A percentile compares a stretch with the other conserved stretches of the same genome.
Conservation (phyloP, 2,113 vertebrate genomes). For the Crypturellus undulatus region DNA sequence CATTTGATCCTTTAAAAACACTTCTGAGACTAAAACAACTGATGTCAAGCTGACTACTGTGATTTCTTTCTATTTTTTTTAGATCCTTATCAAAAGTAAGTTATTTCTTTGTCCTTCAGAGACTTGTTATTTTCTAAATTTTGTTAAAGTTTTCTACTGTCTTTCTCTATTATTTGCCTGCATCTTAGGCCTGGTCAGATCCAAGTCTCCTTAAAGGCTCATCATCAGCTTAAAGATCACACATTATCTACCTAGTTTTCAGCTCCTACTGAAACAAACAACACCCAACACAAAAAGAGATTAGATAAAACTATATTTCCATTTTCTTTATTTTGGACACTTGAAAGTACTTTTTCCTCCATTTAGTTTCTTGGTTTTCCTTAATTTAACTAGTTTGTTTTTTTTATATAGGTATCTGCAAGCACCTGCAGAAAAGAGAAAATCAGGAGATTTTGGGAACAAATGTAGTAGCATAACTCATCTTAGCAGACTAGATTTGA, state of each 20-base stretch:
- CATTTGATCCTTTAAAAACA: conserved; percentile 75
- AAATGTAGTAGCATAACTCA: neutral
- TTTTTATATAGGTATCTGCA: neutral
- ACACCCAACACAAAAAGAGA: neutral
- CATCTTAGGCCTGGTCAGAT: neutral
- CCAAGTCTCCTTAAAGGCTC: neutral
- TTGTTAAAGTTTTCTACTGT: conserved; percentile 13
- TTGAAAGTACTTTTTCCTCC: neutral
- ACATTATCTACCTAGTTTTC: neutral
- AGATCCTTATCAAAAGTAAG: conserved; percentile 68
- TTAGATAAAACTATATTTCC: neutral
- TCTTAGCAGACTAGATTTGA: neutral
- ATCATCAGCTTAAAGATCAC: neutral
- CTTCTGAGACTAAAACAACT: conserved; percentile 63
- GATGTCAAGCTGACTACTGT: conserved; percentile 68
- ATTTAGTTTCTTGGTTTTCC: neutral
- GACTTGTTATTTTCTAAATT: conserved; percentile 15
- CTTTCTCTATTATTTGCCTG: neutral
- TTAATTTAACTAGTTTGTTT: neutral
- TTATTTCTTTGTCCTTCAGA: conserved; percentile 21
- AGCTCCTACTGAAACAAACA: neutral
- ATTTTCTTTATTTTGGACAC: neutral
- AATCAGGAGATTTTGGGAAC: neutral
- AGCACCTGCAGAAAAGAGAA: neutral
- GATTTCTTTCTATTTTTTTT: conserved; percentile 74